phyloP scores from a whole-genome alignment of 2,888 invertebrate genomes.

The Leptinotarsa peninsularis region DNA sequence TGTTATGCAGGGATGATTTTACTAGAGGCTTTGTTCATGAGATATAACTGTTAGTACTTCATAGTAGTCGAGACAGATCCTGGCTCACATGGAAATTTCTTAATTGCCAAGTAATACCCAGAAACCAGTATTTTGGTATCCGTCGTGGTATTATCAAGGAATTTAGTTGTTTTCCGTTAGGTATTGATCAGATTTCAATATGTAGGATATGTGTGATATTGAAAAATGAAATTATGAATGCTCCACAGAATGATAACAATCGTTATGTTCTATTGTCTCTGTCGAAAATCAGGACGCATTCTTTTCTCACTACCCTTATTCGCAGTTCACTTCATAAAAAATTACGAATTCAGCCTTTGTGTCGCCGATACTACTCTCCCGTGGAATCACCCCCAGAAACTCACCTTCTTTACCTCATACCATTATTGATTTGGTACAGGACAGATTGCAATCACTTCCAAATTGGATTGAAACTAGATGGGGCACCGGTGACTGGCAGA shows the following conservation, averaged over 20 bases:
- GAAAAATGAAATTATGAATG: not conserved
- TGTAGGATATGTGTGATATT: too few species aligned
- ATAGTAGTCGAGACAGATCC: too few species aligned
- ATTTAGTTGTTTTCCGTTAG: too few species aligned
- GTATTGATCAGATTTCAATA: too few species aligned
- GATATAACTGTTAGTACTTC: too few species aligned
- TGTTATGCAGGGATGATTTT: too few species aligned
- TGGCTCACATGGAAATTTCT: too few species aligned
- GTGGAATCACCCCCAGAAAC: constrained; percentile 13
- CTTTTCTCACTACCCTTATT: not conserved
- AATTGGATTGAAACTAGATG: constrained; percentile 64
- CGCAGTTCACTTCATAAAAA: constrained; percentile 4
- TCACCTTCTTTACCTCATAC: constrained; percentile 37
- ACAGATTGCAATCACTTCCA: constrained; percentile 66
- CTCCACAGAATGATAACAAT: not conserved
- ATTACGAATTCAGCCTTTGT: constrained; percentile 12
- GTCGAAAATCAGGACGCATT: not conserved
- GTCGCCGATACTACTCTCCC: constrained; percentile 12
- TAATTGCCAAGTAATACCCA: too few species aligned
- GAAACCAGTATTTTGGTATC: too few species aligned
- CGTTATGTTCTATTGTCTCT: not conserved
- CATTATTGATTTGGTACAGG: constrained; percentile 60
- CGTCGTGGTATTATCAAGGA: too few species aligned
- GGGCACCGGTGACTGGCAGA: constrained; percentile 65
- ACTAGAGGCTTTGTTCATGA: too few species aligned